Base-by-base conservation (phyloP, 2,888 invertebrate species). In the Drosophila neotestacea region DNA sequence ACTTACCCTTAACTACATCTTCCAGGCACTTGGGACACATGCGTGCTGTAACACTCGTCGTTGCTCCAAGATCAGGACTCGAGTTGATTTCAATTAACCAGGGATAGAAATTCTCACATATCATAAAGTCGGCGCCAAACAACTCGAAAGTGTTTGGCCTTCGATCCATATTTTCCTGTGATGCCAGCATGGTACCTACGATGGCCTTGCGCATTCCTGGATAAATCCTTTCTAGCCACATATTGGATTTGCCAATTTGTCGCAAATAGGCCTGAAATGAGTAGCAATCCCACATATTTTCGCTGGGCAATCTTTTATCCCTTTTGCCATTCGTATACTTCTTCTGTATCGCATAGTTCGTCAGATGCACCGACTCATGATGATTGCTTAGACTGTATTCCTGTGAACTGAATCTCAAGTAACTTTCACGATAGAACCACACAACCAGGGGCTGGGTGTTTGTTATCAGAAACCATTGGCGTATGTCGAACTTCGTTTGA, bases 21-120 rank as follows among this genome's bases (percentile, higher is more conserved):
- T 98, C 97, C 70, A 98, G 94, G 67, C 97, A 97, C 90, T 96
- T 96, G 7, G 96, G 95, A 90, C 98, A 98, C 89, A 98, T 94
- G 54, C 96, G 93, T 0, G 97, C 95, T 0, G 98, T 98, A 0
- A 98, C 97, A 71, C 96, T 96, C 0, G 98, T 98, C 0, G 97
- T 97, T n/a, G 96, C 95, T 11, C 97, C 96, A 93, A 98, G 94
- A 93, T 98, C 97, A 0, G 98, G 98, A 92, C 97, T 97, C 7
- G 97, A 97, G 92, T 98, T 98, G 77, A 98, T 98, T 93, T 98
- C 98, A 78, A 98, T 96, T 2, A 98, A 94, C 98, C 98, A 98
- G 0, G 98, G 98, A 34, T 95, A 95, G 83, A 96, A 96, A 86
- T 96, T 96, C 64, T 97, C 96, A 48, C 96, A 96, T 65, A 98